Evolutionary conservation across 2,888 invertebrate species (phyloP).

Genomic region (Myopa testacea): DNA sequence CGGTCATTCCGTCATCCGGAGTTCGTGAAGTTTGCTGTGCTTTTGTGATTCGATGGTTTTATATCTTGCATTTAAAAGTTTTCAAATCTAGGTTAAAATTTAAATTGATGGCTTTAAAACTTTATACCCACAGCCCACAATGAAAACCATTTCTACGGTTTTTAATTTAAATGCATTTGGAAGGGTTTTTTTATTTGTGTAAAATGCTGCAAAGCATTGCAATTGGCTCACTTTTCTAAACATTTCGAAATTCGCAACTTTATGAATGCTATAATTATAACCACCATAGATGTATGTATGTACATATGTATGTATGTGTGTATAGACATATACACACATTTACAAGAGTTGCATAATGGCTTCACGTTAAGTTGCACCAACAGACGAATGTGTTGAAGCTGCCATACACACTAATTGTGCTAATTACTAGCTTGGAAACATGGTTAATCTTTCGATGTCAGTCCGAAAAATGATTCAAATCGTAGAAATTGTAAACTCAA

Average conservation of each 20-base stretch:
- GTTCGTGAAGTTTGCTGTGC: no score
- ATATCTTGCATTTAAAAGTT: neutral
- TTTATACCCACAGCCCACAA: neutral
- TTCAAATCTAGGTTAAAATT: neutral
- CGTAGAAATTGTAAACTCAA: no score
- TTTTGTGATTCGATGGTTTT: no score
- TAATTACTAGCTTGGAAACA: no score
- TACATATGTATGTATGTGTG: neutral
- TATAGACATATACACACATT: neutral
- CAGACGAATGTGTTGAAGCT: no score
- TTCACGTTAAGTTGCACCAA: no score
- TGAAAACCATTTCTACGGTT: neutral
- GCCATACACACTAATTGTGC: no score
- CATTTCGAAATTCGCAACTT: neutral
- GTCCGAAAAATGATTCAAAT: no score
- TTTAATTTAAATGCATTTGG: neutral
- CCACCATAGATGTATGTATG: neutral
- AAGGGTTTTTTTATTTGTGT: neutral
- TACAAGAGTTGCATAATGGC: neutral
- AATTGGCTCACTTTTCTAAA: conserved; percentile 3
- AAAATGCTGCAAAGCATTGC: neutral
- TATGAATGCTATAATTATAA: neutral
- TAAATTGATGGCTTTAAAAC: neutral
- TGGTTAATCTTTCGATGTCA: no score
- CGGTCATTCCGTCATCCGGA: no score